Base-by-base conservation (phyloP, 2,888 invertebrate genomes). In the Sialis lutaria region DNA sequence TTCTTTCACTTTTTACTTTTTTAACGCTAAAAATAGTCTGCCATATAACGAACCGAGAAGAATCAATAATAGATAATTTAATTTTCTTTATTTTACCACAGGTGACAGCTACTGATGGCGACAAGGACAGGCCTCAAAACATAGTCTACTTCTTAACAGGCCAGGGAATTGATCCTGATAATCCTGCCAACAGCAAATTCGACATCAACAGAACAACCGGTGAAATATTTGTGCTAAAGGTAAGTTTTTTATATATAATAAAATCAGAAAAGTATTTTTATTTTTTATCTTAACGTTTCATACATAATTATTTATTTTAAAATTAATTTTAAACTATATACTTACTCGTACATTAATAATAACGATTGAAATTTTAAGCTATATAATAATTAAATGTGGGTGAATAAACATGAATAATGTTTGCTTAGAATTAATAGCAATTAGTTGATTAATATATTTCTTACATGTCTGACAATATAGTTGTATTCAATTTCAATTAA, bases 91-190 rank as follows among this genome's bases (percentile, higher is more conserved):
- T 50, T 51, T 12, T 41, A 48, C 51, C 56, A 56, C 69, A 96
- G 95, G 95, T 96, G 53, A 87, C 86, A 49, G 96, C 95, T 40
- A 90, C 89, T 7, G 95, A 96, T 66, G 93, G 93, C 45, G 95
- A 96, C 67, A 87, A 89, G 62, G 92, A 93, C 64, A 77, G 95
- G 53, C 87, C 87, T 48, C 92, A 92, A 65, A 87, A 90, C 65
- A 93, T 96, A 64, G 91, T 92, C 34, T 96, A 95, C 68, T 90
- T 92, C 70, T 71, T 93, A 52, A 92, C 92, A 34, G 93, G 92
- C 9, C 93, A 93, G 64, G 93, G 93, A 51, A 91, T 92, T 58
- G 92, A 92, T 71, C 86, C 90, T 32, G 90, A 91, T 66, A 91
- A 92, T 70, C 89, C 90, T 44, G 85, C 87, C 52, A 92, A 92